Conservation (phyloP, 2,797 vertebrate species). For the Setipinna tenuifilis region DNA sequence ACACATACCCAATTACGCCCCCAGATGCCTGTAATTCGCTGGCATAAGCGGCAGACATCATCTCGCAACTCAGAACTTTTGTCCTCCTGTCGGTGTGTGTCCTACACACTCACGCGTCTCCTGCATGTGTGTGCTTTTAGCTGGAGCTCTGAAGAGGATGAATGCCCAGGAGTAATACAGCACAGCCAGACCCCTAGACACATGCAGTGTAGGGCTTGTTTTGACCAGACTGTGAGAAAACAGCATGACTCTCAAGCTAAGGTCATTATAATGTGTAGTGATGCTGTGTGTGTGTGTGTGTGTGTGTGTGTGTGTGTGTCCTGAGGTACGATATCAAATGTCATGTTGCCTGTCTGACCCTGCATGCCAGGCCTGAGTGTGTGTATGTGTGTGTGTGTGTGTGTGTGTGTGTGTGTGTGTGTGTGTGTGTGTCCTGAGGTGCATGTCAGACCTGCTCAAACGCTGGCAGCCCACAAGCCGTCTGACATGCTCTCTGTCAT, state of each 20-base stretch:
- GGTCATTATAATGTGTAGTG: too few species aligned
- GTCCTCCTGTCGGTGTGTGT: slow-evolving; percentile 46
- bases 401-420: too few species aligned
- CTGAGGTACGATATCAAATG: background rate
- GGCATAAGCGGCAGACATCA: slow-evolving; percentile 44
- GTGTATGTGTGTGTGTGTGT: too few species aligned
- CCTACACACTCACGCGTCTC: slow-evolving; percentile 22
- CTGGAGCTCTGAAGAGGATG: slow-evolving; percentile 35
- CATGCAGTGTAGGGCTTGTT: too few species aligned
- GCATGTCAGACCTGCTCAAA: background rate
- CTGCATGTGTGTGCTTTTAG: slow-evolving; percentile 44
- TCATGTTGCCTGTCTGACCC: slow-evolving; percentile 9
- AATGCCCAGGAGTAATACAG: background rate
- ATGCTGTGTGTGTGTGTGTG: too few species aligned
- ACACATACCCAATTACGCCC: too few species aligned
- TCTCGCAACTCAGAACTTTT: slow-evolving; percentile 37
- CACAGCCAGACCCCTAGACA: too few species aligned
- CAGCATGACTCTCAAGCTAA: too few species aligned
- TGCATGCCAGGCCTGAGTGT: background rate
- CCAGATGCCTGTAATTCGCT: slow-evolving; percentile 52
- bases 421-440: background rate
- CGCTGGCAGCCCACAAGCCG: background rate
- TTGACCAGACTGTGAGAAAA: too few species aligned
- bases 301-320: too few species aligned
- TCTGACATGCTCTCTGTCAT: background rate